Evolutionary conservation across 2,888 invertebrate species (phyloP), one percentile per base, ranked within the genome.

Genomic region (Octodonta nipae): DNA sequence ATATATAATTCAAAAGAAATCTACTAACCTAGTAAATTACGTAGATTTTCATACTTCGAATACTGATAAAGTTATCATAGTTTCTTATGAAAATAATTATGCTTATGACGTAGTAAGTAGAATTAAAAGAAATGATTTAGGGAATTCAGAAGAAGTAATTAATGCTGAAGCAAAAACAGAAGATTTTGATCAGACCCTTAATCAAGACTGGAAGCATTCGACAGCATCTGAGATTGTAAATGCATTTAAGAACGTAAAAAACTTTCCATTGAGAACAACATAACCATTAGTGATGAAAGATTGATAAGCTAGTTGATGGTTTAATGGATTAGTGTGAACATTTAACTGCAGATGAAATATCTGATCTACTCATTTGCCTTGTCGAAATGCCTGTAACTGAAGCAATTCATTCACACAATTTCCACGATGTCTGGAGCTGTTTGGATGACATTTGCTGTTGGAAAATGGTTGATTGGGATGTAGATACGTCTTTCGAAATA

Each of bases 391-490:
- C 76, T 1, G 53, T 57, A 29, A 65, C 70, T 10, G 54, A 58
- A 11, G 65, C 68, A 1, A 58, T 67, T 5, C 61, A 65, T 32
- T 63, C 69, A 3, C 66, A 68, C 36, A 76, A 78, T 54, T 78
- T 64, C 46, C 64, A 69, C 34, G 70, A 72, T 47, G 56, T 83
- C 1, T 78, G 78, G 75, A 72, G 67, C 30, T 70, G 71, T 7
- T 50, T 86, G 28, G 81, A 84, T 51, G 67, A 71, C 42, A 70
- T 71, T 33, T 80, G 81, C 46, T 52, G 67, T 10, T 55, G 51
- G 52, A 52, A 49, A 38, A 52, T 67, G 39, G 51, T 53, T 0
- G 44, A 52, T 1, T 78, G 76, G 75, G 52, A 64, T 11, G 48
- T 56, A 8, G 63, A 72, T 29, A 63, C 72, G 44, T 47, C 69